These are phyloP conservation scores for Sturnus vulgaris DNA, from an alignment of 2,113 vertebrate species.

Conservation along the genomic window DNA sequence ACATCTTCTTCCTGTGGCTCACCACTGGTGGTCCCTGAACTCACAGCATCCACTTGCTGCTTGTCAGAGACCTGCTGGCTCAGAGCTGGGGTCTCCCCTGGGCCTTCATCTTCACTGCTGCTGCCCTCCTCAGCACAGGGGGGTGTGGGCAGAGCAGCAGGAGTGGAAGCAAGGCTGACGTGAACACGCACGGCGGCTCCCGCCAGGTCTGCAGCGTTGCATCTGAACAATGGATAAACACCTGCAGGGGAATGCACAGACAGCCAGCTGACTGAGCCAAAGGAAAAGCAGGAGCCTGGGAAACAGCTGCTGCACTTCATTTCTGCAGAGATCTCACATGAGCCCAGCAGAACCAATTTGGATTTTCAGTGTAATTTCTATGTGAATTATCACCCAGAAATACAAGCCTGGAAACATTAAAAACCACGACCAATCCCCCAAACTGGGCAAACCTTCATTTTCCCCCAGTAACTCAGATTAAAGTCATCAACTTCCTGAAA, in stretches of 20 bases:
- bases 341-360: neutral
- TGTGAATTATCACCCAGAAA: neutral
- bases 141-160: neutral
- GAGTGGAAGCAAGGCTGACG: constrained; percentile 61
- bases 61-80: neutral
- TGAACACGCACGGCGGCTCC: constrained; percentile 89
- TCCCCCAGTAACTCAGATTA: neutral
- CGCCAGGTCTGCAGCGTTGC: constrained; percentile 81
- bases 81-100: neutral
- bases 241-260: constrained; percentile 68
- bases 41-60: neutral
- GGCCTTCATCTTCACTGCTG: constrained; percentile 55
- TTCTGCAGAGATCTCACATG: neutral
- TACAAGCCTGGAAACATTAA: neutral
- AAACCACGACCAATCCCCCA: neutral
- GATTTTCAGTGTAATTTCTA: neutral
- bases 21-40: neutral
- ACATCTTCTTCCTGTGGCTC: neutral
- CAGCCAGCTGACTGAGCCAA: neutral
- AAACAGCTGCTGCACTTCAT: neutral
- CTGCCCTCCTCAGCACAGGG: constrained; percentile 56
- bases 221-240: constrained; percentile 87
- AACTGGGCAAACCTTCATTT: neutral
- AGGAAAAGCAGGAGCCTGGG: neutral
- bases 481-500: neutral